Percentiles rank a stretch among this genome's conserved stretches.
Conservation (phyloP, 2,113 vertebrate genomes). For the Ptilorrhoa leucosticta region DNA sequence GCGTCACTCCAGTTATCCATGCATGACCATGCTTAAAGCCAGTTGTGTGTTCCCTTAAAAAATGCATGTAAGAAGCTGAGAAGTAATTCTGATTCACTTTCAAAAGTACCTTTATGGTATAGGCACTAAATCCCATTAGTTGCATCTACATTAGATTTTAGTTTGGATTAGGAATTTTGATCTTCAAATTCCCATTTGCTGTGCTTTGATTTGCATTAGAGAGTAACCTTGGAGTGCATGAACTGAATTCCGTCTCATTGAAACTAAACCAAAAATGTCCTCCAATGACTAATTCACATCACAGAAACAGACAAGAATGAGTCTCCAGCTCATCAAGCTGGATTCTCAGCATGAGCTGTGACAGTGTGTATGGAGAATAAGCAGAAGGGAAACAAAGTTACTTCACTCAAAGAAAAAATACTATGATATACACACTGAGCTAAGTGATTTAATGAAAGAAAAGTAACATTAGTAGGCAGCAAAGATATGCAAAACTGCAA, state of each 20-base stretch:
- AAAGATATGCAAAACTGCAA: constrained; percentile 20
- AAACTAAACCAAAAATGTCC: not conserved
- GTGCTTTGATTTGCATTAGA: not conserved
- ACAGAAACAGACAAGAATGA: not conserved
- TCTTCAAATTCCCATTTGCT: not conserved
- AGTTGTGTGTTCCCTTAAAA: not conserved
- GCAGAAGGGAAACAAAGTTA: constrained; percentile 6
- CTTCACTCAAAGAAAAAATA: not conserved
- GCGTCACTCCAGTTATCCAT: not conserved
- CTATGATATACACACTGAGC: not conserved
- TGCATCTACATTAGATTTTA: not conserved
- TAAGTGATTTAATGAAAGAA: not conserved
- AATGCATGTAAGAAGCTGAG: not conserved
- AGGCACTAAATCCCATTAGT: not conserved
- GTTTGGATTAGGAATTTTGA: not conserved
- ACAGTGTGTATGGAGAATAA: not conserved
- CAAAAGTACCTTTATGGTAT: not conserved
- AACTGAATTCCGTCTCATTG: not conserved
- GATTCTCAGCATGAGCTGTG: not conserved
- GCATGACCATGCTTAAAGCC: not conserved
- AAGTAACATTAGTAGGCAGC: constrained; percentile 5
- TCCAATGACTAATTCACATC: not conserved
- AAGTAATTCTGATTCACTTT: not conserved
- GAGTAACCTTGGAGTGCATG: not conserved
- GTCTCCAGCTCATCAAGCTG: not conserved